Conservation (phyloP, 1,140 invertebrate species). For the Drosophila melanica region DNA sequence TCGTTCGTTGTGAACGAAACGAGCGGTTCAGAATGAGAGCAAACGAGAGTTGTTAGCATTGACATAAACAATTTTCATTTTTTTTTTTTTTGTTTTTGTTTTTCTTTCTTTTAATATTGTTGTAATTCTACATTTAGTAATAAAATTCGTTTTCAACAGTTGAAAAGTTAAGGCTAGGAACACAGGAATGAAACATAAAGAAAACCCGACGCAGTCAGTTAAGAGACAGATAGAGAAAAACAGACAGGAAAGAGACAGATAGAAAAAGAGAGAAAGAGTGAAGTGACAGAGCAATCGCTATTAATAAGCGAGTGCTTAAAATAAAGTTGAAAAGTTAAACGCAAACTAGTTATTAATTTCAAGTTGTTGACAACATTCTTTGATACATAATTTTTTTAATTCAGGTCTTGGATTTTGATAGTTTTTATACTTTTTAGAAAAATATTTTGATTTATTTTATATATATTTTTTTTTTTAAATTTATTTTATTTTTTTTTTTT, state of each 20-base stretch:
- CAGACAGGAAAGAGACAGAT: slow-evolving; percentile 3
- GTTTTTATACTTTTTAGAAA: neutral
- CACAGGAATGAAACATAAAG: slow-evolving; percentile 38
- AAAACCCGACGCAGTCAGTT: slow-evolving; percentile 3
- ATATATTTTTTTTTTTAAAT: slow-evolving; percentile 4
- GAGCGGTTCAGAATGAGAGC: slow-evolving; percentile 20
- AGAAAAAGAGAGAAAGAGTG: slow-evolving; percentile 10
- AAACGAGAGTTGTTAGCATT: neutral
- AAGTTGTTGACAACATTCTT: neutral
- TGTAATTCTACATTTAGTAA: neutral
- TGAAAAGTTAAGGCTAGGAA: slow-evolving; percentile 19
- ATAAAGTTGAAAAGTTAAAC: slow-evolving; percentile 35
- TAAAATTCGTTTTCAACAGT: slow-evolving; percentile 14
- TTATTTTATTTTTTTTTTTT: slow-evolving; percentile 10
- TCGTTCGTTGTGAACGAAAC: slow-evolving; percentile 13
- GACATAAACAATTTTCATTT: neutral
- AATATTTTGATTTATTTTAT: neutral
- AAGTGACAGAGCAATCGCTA: slow-evolving; percentile 6
- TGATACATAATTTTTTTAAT: neutral
- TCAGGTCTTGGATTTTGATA: neutral
- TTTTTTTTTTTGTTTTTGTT: neutral
- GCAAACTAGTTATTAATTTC: slow-evolving; percentile 2
- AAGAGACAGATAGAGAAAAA: slow-evolving; percentile 19
- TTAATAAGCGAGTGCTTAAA: slow-evolving; percentile 15
- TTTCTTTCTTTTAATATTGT: neutral